Evolutionary conservation across 2,888 invertebrate genomes (phyloP).

Genomic region (Phyllotreta cruciferae): DNA sequence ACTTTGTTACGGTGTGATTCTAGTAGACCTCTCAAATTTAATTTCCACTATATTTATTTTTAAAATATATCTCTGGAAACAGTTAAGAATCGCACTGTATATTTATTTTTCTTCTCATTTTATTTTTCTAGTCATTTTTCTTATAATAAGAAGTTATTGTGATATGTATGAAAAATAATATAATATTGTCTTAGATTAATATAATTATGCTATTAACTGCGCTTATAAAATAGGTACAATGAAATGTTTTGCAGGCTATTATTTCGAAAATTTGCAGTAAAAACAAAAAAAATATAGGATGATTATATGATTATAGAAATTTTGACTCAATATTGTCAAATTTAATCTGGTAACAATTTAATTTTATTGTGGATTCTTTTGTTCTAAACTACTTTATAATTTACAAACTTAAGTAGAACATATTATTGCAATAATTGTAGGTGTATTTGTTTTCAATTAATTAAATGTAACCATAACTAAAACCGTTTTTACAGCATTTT

Average conservation of each 20-base stretch:
- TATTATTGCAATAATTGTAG: conserved; percentile 38
- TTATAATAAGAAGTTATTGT: conserved; percentile 42
- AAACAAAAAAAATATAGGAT: too few species aligned
- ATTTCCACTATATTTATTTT: not conserved
- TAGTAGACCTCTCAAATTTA: too few species aligned
- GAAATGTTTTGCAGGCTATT: not conserved
- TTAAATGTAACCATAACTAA: too few species aligned
- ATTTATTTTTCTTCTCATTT: not conserved
- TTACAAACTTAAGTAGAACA: too few species aligned
- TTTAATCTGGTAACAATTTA: too few species aligned
- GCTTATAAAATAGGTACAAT: conserved; percentile 16
- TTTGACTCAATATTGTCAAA: too few species aligned
- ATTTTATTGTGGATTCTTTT: too few species aligned
- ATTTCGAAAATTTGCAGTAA: too few species aligned
- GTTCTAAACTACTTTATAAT: too few species aligned
- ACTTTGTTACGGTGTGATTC: too few species aligned
- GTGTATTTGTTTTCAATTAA: conserved; percentile 29
- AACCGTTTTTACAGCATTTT: too few species aligned
- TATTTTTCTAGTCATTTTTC: conserved; percentile 41
- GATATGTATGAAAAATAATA: conserved; percentile 45
- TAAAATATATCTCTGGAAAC: conserved; percentile 13
- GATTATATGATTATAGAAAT: too few species aligned
- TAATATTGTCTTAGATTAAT: conserved; percentile 28
- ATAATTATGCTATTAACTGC: conserved; percentile 39
- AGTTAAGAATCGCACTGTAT: conserved; percentile 25